Conservation (phyloP, 2,888 invertebrate species). For the Lochmaea capreae region DNA sequence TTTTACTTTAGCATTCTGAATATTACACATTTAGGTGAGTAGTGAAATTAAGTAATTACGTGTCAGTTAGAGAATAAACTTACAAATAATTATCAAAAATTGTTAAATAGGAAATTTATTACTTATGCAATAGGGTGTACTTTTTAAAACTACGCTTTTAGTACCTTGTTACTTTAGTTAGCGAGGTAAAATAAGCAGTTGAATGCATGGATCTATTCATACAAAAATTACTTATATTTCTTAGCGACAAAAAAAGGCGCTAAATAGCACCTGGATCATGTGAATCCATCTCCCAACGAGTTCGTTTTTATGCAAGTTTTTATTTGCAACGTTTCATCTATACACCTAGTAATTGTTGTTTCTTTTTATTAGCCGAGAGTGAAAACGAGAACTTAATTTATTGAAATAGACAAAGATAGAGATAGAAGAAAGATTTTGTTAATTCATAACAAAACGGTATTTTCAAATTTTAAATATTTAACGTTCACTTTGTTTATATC, state of each 20-base stretch:
- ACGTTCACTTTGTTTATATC: not conserved
- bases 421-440: not conserved
- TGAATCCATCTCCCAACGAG: not conserved
- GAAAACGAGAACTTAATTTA: not conserved
- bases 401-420: not conserved
- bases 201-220: not conserved
- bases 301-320: not conserved
- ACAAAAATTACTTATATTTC: not conserved
- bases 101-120: not conserved
- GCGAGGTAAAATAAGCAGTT: not conserved
- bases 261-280: not conserved
- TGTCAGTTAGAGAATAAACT: not conserved
- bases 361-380: too few species aligned
- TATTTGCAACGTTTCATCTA: not conserved
- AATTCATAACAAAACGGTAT: not conserved
- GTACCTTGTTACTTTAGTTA: too few species aligned
- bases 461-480: not conserved
- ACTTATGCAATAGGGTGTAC: not conserved
- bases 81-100: not conserved
- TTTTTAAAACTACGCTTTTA: not conserved
- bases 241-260: not conserved
- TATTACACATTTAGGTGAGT: slow-evolving; percentile 38
- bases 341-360: too few species aligned
- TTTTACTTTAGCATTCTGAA: slow-evolving; percentile 38
- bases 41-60: slow-evolving; percentile 6